Evolutionary conservation across 2,888 invertebrate genomes (phyloP).

Genomic region (Acleris cristana): DNA sequence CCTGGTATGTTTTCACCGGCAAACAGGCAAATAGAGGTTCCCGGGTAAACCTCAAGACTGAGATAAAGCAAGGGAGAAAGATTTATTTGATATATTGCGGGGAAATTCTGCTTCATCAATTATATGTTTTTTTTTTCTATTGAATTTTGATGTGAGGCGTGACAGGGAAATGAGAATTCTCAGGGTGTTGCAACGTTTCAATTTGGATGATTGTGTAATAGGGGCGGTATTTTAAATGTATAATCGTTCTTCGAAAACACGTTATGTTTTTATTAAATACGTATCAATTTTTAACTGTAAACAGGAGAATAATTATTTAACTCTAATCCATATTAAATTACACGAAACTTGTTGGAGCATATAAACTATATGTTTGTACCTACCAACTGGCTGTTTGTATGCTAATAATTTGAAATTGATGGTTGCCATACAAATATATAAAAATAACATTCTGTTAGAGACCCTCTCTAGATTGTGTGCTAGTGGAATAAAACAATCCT

Average conservation of each 20-base stretch:
- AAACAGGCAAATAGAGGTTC: conserved; percentile 34
- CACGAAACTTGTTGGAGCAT: too few species aligned
- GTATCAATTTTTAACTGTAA: neutral
- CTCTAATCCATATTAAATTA: neutral
- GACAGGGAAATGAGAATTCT: conserved; percentile 1
- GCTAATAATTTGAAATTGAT: too few species aligned
- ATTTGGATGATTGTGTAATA: neutral
- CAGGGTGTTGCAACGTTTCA: neutral
- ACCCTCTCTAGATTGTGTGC: too few species aligned
- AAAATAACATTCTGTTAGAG: too few species aligned
- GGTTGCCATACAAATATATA: too few species aligned
- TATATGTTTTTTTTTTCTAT: conserved; percentile 17
- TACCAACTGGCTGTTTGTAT: too few species aligned
- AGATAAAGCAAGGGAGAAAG: conserved; percentile 26
- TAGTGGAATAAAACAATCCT: too few species aligned
- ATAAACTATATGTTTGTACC: too few species aligned
- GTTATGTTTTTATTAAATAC: too few species aligned
- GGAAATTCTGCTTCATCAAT: conserved; percentile 32
- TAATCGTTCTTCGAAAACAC: too few species aligned
- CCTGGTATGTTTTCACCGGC: conserved; percentile 27
- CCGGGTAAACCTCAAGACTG: conserved; percentile 24
- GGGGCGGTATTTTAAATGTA: too few species aligned
- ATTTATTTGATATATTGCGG: conserved; percentile 36
- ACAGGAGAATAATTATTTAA: neutral
- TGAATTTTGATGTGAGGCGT: neutral